These are phyloP conservation scores for Clivina fossor DNA, from an alignment of 2,888 invertebrate species.

Conservation along the genomic window DNA sequence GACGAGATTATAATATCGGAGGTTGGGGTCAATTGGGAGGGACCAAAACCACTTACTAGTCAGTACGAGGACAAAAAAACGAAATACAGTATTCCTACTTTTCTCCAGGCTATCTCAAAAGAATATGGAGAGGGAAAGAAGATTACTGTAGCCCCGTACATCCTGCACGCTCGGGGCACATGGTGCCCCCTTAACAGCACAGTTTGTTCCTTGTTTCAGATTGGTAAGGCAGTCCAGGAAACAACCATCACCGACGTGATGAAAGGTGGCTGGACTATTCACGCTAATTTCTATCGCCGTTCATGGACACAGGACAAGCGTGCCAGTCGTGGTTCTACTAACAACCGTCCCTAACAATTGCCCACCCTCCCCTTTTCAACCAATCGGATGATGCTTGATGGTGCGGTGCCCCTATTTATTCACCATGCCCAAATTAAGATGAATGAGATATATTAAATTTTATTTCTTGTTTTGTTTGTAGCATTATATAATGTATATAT, in stretches of 20 bases:
- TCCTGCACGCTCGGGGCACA: not conserved
- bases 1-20: not conserved
- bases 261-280: conserved; percentile 2
- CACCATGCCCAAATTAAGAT: no score
- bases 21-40: not conserved
- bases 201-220: not conserved
- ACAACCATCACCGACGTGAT: not conserved
- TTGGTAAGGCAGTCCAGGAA: not conserved
- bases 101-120: not conserved
- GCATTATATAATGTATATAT: no score
- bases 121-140: no score
- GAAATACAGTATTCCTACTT: not conserved
- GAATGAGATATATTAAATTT: no score
- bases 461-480: no score
- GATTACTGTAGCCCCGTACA: not conserved
- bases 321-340: no score
- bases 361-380: no score
- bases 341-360: no score
- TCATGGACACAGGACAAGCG: no score
- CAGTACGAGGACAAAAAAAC: not conserved
- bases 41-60: not conserved
- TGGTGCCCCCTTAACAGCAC: conserved; percentile 1
- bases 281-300: not conserved
- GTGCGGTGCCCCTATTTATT: no score
- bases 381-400: no score